Evolutionary conservation across 2,113 vertebrate genomes (phyloP).

Genomic region (Ameiurus melas): DNA sequence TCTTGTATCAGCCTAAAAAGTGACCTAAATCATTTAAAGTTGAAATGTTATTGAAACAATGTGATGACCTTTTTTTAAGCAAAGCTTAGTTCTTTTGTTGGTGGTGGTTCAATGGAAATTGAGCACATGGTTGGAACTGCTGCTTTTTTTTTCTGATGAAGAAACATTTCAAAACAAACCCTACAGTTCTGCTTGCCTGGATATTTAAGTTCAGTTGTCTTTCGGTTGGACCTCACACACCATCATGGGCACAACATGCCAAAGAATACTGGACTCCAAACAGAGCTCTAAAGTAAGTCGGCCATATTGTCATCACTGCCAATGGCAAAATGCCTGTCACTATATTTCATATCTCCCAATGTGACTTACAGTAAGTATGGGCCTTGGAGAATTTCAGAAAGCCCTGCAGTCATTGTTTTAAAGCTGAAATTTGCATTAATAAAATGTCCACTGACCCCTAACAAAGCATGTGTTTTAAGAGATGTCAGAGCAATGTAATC

Average conservation of each 20-base stretch:
- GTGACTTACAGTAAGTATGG: not conserved
- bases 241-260: not conserved
- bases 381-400: not conserved
- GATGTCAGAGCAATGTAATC: not conserved
- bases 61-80: not conserved
- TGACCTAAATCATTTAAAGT: not conserved
- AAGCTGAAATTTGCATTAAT: not conserved
- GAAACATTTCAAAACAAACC: not conserved
- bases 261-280: not conserved
- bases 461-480: not conserved
- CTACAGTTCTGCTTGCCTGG: not conserved
- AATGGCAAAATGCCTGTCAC: not conserved
- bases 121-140: not conserved
- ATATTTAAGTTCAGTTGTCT: not conserved
- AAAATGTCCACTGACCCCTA: not conserved
- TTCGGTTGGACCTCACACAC: too few relatives aligned
- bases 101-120: not conserved
- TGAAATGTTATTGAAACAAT: not conserved
- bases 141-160: not conserved
- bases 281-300: not conserved
- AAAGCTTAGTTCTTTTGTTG: too few relatives aligned
- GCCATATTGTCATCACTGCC: not conserved
- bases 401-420: not conserved
- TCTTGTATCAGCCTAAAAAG: not conserved
- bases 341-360: not conserved